These are phyloP conservation scores for Aphaenogaster rudis DNA, from an alignment of 1,140 invertebrate species.

Conservation along the genomic window DNA sequence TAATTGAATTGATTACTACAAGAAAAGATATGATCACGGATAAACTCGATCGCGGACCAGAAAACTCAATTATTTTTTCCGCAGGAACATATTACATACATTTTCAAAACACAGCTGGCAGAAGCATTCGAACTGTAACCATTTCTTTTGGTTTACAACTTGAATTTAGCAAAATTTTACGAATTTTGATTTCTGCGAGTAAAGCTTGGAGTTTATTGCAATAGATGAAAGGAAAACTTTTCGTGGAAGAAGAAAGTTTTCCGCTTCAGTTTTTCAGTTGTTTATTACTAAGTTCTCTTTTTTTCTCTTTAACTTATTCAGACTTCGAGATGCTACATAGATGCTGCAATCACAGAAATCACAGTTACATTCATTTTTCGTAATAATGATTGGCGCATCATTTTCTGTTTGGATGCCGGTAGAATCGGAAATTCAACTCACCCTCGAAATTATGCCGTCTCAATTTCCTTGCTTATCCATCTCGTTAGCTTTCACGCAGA, in stretches of 20 bases:
- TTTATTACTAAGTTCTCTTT: neutral
- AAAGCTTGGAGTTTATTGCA: constrained; percentile 10
- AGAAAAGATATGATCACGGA: neutral
- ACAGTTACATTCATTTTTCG: neutral
- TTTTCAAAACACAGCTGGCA: neutral
- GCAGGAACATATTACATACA: neutral
- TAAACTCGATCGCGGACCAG: neutral
- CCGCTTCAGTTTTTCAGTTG: neutral
- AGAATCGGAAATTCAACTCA: neutral
- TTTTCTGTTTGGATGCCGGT: neutral
- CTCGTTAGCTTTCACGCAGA: constrained; percentile 23
- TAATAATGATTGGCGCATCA: neutral
- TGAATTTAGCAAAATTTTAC: neutral
- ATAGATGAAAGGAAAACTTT: neutral
- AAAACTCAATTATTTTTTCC: neutral
- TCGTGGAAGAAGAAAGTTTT: constrained; percentile 1
- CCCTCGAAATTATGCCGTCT: constrained; percentile 10
- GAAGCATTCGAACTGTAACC: neutral
- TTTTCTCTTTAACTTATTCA: neutral
- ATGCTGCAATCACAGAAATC: neutral
- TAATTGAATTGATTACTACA: constrained; percentile 22
- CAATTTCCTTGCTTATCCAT: neutral
- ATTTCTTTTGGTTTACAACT: neutral
- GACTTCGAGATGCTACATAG: neutral
- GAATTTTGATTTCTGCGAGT: neutral